Evolutionary conservation across 2,888 invertebrate species (phyloP), one percentile per base, ranked within the genome.

Genomic region (Dynastes tityus): DNA sequence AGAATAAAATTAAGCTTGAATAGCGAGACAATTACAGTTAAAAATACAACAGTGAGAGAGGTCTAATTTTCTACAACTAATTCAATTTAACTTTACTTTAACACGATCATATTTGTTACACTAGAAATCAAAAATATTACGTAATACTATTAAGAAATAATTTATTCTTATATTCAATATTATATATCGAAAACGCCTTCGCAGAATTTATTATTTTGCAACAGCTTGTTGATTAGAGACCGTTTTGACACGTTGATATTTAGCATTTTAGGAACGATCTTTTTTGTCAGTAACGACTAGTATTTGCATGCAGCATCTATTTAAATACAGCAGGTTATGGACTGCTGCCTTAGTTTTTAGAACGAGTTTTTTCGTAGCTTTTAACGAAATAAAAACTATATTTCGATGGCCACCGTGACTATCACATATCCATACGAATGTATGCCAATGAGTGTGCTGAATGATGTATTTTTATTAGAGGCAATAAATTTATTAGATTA

Each of bases 181-280:
- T 45, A 11, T 45, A 45, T 45, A 11, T 45, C 5, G 32, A 11
- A 45, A 45, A 45, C 55, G 22, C 55, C 55, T 58, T 27, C 55
- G 22, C 22, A 58, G 22, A 58, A 58, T 22, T 22, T 51, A 37
- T 51, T 13, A n/a, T 53, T 53, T 53, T 5, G 2, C 5, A 53
- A 53, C 16, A 53, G 53, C 16, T 53, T 53, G 16, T 58, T 22
- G 16, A 22, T 22, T 45, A 8, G 1, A 8, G 8, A 45, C 8
- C 45, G 55, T 55, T 55, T 55, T 55, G 55, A 55, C 55, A 55
- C 55, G 55, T 55, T 55, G 55, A 55, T 55, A 55, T 55, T 55
- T 55, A 55, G 16, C 2, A 55, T 2, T 55, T 55, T 55, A 2
- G 55, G 16, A 22, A 55, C 22, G n/a, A 16, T 16, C 16, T 13